phyloP scores from a whole-genome alignment of 1,140 invertebrate species.

The Trichonephila inaurata region DNA sequence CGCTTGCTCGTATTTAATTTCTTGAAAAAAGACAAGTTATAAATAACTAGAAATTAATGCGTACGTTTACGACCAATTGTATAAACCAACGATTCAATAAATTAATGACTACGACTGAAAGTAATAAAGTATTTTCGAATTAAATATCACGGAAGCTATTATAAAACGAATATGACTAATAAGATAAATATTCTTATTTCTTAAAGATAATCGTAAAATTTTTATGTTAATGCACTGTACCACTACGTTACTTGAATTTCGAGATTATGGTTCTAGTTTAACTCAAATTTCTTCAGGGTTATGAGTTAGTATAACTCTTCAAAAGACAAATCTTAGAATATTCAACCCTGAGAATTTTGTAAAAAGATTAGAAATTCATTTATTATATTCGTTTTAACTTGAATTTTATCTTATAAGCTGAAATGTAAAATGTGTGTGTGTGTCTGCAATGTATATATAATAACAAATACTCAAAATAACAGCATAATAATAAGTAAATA shows the following conservation, averaged over 20 bases:
- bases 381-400: no score
- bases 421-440: no score
- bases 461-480: no score
- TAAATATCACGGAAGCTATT: slow-evolving; percentile 45
- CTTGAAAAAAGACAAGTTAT: neutral
- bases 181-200: slow-evolving; percentile 15
- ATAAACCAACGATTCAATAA: slow-evolving; percentile 40
- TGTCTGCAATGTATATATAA: no score
- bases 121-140: slow-evolving; percentile 3
- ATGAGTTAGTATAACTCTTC: no score
- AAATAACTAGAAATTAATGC: slow-evolving; percentile 29
- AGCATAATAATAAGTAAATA: no score
- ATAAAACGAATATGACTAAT: neutral
- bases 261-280: neutral
- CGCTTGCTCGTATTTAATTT: neutral
- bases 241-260: neutral
- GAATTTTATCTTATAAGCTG: no score
- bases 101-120: slow-evolving; percentile 5
- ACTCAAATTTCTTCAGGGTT: no score
- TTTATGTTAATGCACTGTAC: neutral
- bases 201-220: slow-evolving; percentile 23
- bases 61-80: slow-evolving; percentile 37
- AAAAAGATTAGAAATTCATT: no score
- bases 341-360: no score
- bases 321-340: no score